phyloP scores from a whole-genome alignment of 2,888 invertebrate species.

The Thelaira solivaga region DNA sequence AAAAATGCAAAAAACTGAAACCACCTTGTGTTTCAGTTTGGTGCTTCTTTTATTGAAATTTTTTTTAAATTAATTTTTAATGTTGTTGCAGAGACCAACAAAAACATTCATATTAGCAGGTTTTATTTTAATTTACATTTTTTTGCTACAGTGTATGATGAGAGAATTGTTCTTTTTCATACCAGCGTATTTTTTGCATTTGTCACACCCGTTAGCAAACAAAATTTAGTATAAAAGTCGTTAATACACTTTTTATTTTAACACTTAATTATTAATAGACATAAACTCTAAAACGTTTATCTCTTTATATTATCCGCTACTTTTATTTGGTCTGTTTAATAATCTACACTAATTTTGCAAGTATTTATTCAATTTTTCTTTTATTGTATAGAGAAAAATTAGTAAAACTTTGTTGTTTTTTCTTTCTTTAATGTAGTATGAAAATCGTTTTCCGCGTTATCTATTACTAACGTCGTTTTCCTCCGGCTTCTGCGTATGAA shows the following conservation, averaged over 20 bases:
- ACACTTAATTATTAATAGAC: slow-evolving; percentile 18
- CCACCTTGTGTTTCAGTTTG: slow-evolving; percentile 7
- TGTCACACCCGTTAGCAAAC: slow-evolving; percentile 57
- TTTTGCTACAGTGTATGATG: not conserved
- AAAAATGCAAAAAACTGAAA: slow-evolving; percentile 13
- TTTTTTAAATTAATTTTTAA: not conserved
- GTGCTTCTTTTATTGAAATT: slow-evolving; percentile 20
- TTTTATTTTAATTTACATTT: slow-evolving; percentile 1
- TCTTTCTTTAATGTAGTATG: slow-evolving; percentile 23
- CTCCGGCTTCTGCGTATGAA: slow-evolving; percentile 61
- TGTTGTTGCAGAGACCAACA: not conserved
- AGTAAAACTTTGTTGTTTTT: slow-evolving; percentile 43
- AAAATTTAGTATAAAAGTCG: slow-evolving; percentile 4
- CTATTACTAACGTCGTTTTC: slow-evolving; percentile 41
- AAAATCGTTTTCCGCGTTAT: slow-evolving; percentile 45
- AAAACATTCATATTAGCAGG: not conserved
- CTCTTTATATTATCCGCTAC: slow-evolving; percentile 10
- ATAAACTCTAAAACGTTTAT: slow-evolving; percentile 22
- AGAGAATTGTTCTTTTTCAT: not conserved
- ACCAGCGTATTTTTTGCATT: slow-evolving; percentile 17
- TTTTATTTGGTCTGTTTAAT: slow-evolving; percentile 23
- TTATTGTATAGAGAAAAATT: slow-evolving; percentile 59
- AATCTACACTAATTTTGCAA: slow-evolving; percentile 8
- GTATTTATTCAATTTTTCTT: slow-evolving; percentile 49
- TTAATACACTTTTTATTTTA: slow-evolving; percentile 35